Conservation (phyloP, 92 coral and sea anemone species). For the Porites rus region DNA sequence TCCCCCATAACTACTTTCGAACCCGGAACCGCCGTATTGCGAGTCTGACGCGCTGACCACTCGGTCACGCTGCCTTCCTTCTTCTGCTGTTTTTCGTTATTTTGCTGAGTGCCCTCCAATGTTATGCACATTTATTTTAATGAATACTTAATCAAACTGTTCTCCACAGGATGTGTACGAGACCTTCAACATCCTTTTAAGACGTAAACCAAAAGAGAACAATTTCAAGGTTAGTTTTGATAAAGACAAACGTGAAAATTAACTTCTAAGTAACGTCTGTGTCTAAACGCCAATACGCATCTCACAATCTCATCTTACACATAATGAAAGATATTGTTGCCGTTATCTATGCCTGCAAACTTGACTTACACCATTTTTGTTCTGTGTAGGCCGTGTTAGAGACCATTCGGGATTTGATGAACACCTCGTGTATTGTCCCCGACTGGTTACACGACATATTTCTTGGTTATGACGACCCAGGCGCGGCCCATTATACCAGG, state of each 20-base stretch:
- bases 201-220: slow-evolving; percentile 98
- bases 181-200: slow-evolving; percentile 88
- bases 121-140: neutral
- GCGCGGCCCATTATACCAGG: slow-evolving; percentile 96
- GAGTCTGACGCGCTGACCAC: too few species aligned
- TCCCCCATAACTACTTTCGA: too few species aligned
- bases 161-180: slow-evolving; percentile 90
- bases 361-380: neutral
- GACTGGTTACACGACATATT: slow-evolving; percentile 99
- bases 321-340: neutral
- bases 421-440: slow-evolving; percentile 97
- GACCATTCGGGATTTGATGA: slow-evolving; percentile 97
- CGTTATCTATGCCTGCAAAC: neutral
- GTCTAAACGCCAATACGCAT: too few species aligned
- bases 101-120: too few species aligned
- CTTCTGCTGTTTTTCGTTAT: too few species aligned
- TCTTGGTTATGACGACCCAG: slow-evolving; percentile 97
- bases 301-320: too few species aligned
- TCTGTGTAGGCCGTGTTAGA: slow-evolving; percentile 89
- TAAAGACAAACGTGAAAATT: too few species aligned
- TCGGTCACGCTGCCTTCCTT: too few species aligned
- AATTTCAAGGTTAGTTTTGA: slow-evolving; percentile 84
- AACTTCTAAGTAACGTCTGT: too few species aligned
- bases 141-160: neutral
- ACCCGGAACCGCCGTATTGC: too few species aligned